Evolutionary conservation across 2,888 invertebrate species (phyloP).

Genomic region (Falcaria lacertinaria): DNA sequence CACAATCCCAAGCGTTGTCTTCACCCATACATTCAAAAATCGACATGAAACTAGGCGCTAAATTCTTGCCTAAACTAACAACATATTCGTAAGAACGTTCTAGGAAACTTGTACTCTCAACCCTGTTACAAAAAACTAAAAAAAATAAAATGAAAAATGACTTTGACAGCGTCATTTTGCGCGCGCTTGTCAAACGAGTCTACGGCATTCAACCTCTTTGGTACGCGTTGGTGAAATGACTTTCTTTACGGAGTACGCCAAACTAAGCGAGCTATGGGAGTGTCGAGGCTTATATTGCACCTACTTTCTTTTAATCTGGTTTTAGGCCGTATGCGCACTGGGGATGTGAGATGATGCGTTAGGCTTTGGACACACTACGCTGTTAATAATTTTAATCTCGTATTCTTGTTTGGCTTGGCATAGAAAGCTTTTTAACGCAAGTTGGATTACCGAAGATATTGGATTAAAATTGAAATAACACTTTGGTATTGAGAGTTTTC

Average conservation of each 20-base stretch:
- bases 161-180: constrained; percentile 48
- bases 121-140: constrained; percentile 33
- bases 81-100: constrained; percentile 66
- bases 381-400: too few relatives aligned
- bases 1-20: constrained; percentile 75
- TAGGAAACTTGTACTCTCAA: constrained; percentile 54
- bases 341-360: neutral
- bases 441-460: too few relatives aligned
- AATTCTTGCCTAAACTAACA: constrained; percentile 55
- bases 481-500: too few relatives aligned
- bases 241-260: constrained; percentile 35
- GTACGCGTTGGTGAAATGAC: constrained; percentile 12
- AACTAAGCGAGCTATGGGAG: constrained; percentile 40
- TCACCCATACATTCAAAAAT: constrained; percentile 75
- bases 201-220: too few relatives aligned
- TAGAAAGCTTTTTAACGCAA: too few relatives aligned
- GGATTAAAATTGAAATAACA: too few relatives aligned
- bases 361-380: constrained; percentile 1
- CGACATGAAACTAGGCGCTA: constrained; percentile 75
- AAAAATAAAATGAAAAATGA: constrained; percentile 34
- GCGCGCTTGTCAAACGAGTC: constrained; percentile 6
- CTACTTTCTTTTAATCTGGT: constrained; percentile 57
- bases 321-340: constrained; percentile 5
- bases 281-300: constrained; percentile 30
- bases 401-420: too few relatives aligned